These are phyloP conservation scores for Porites lobata DNA, from an alignment of 92 coral and sea anemone genomes.

Conservation along the genomic window DNA sequence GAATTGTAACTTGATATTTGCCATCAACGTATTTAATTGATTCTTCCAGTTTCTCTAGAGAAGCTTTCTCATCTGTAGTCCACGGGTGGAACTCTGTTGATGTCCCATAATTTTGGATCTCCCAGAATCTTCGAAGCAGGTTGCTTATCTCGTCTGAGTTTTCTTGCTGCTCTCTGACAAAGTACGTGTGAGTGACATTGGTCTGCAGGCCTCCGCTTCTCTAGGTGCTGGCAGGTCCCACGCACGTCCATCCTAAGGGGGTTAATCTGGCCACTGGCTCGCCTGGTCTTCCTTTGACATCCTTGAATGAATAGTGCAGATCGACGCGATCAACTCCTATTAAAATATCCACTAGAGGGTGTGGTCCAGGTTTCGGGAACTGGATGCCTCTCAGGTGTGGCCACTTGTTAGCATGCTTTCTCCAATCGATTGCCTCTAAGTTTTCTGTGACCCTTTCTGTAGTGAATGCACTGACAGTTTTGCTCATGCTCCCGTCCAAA, in stretches of 20 bases:
- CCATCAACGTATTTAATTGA: conserved; percentile 56
- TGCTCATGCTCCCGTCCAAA: not conserved
- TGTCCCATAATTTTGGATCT: conserved; percentile 24
- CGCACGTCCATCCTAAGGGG: conserved; percentile 75
- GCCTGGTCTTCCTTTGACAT: conserved; percentile 58
- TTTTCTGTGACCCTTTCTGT: conserved; percentile 50
- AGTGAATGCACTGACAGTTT: conserved; percentile 41
- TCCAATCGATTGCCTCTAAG: conserved; percentile 54
- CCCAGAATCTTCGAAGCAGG: conserved; percentile 66
- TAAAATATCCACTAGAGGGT: conserved; percentile 68
- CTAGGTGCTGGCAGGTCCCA: not conserved
- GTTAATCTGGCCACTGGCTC: conserved; percentile 69
- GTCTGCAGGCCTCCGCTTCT: conserved; percentile 23
- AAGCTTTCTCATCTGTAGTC: conserved; percentile 32
- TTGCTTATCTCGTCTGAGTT: conserved; percentile 32
- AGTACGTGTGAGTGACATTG: conserved; percentile 5
- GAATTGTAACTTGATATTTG: conserved; percentile 59
- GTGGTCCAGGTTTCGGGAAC: conserved; percentile 40
- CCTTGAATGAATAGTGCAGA: conserved; percentile 58
- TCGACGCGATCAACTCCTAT: conserved; percentile 67
- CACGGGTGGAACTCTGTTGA: too few species aligned
- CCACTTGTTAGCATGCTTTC: conserved; percentile 43
- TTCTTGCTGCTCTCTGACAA: conserved; percentile 23
- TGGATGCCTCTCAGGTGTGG: conserved; percentile 38
- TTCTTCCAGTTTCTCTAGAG: conserved; percentile 36